phyloP scores from a whole-genome alignment of 1,140 invertebrate genomes.

The Drosophila pruinosa region DNA sequence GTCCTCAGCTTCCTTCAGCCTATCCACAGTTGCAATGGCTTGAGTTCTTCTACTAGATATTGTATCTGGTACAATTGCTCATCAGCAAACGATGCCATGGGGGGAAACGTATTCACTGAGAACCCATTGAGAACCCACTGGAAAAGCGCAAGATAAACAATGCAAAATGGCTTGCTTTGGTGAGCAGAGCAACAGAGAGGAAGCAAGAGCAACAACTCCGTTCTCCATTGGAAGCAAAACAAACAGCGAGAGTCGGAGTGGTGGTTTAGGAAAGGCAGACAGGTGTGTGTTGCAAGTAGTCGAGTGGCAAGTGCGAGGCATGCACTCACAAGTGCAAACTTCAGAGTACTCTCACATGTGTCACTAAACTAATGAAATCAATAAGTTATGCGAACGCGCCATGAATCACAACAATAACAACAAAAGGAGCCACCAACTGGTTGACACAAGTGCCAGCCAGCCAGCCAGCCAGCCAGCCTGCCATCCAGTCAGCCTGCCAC shows the following conservation, averaged over 20 bases:
- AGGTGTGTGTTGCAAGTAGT: slow-evolving; percentile 9
- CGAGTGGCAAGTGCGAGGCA: slow-evolving; percentile 15
- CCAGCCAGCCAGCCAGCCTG: background rate
- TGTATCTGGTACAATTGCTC: slow-evolving; percentile 41
- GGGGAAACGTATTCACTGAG: slow-evolving; percentile 14
- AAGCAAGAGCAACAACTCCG: background rate
- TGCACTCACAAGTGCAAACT: slow-evolving; percentile 75
- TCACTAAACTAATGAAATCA: slow-evolving; percentile 80
- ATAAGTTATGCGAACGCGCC: slow-evolving; percentile 61
- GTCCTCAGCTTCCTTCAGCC: background rate
- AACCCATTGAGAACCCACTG: slow-evolving; percentile 19
- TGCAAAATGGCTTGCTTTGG: slow-evolving; percentile 17
- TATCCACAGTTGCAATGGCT: background rate
- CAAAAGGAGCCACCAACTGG: slow-evolving; percentile 35
- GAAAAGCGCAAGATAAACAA: slow-evolving; percentile 34
- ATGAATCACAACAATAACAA: slow-evolving; percentile 73
- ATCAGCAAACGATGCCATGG: slow-evolving; percentile 15
- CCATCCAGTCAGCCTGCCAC: slow-evolving; percentile 32
- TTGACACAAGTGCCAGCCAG: slow-evolving; percentile 31
- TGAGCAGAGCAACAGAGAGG: background rate
- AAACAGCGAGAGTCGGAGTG: slow-evolving; percentile 20
- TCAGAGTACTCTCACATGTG: slow-evolving; percentile 53
- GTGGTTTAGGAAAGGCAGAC: background rate
- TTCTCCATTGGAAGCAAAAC: slow-evolving; percentile 13
- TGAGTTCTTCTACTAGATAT: background rate